Conservation (phyloP, 2,888 invertebrate species). For the Temnothorax rugatulus region DNA sequence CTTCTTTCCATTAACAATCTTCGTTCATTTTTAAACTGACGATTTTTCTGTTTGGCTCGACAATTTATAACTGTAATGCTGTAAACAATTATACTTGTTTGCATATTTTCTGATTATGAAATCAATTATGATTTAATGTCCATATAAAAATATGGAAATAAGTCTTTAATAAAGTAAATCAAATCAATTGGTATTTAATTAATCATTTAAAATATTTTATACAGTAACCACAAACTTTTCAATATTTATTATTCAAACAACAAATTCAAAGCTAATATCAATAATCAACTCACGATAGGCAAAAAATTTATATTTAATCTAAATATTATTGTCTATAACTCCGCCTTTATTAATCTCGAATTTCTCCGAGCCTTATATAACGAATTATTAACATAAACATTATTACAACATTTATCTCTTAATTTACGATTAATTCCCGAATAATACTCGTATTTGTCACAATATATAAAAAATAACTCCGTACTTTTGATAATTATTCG, state of each 20-base stretch:
- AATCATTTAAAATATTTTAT: constrained; percentile 3
- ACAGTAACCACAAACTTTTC: background rate
- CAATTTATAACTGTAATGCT: background rate
- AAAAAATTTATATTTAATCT: background rate
- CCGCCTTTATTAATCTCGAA: background rate
- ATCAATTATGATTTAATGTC: background rate
- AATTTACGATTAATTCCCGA: background rate
- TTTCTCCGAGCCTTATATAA: background rate
- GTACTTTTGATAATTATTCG: background rate
- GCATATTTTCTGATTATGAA: background rate
- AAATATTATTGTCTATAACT: background rate
- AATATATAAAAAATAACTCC: background rate
- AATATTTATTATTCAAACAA: constrained; percentile 5
- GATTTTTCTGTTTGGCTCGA: background rate
- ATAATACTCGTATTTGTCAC: background rate
- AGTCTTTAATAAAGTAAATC: background rate
- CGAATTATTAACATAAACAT: background rate
- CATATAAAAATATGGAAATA: background rate
- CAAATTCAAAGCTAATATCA: background rate
- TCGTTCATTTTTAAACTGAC: background rate
- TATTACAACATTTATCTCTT: background rate
- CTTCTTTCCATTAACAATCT: background rate
- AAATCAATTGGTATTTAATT: background rate
- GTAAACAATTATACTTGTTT: background rate
- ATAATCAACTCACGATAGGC: background rate